phyloP scores from a whole-genome alignment of 1,140 invertebrate species.

The Lepidurus couesii region DNA sequence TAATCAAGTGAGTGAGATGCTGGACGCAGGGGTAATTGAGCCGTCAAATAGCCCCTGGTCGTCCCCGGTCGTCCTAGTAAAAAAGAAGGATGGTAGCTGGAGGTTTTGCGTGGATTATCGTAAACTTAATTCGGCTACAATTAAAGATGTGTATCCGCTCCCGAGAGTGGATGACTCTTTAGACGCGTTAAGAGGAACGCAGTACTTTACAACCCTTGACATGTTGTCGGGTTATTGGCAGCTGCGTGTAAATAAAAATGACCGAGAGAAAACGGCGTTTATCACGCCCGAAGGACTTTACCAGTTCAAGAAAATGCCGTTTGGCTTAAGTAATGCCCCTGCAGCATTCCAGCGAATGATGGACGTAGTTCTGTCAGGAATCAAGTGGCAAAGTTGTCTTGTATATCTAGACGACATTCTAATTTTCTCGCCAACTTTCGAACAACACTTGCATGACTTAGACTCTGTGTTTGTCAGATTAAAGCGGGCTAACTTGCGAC shows the following conservation, averaged over 20 bases:
- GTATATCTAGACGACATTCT: slow-evolving; percentile 31
- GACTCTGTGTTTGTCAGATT: no score
- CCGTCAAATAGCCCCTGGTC: slow-evolving; percentile 39
- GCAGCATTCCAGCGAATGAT: slow-evolving; percentile 42
- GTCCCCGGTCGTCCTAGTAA: neutral
- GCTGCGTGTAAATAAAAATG: slow-evolving; percentile 38
- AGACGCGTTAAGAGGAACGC: slow-evolving; percentile 39
- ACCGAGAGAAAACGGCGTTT: slow-evolving; percentile 46
- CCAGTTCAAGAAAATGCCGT: slow-evolving; percentile 46
- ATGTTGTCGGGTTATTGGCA: slow-evolving; percentile 38
- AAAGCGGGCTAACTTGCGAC: no score
- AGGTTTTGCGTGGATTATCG: slow-evolving; percentile 26
- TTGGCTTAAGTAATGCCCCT: slow-evolving; percentile 45
- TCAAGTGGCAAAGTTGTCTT: slow-evolving; percentile 32
- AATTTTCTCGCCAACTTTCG: neutral
- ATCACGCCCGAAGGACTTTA: slow-evolving; percentile 43
- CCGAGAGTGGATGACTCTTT: slow-evolving; percentile 39
- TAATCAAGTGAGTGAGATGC: slow-evolving; percentile 25
- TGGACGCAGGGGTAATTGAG: slow-evolving; percentile 26
- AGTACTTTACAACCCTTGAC: neutral
- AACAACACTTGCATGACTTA: no score
- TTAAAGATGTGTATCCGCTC: slow-evolving; percentile 7
- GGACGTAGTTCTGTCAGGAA: slow-evolving; percentile 37
- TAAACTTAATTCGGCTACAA: neutral
- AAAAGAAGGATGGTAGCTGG: neutral